Percentiles rank a stretch among this genome's conserved stretches.
Evolutionary conservation across 1,140 invertebrate species (phyloP).

Genomic region (Lysiphlebus fabarum): DNA sequence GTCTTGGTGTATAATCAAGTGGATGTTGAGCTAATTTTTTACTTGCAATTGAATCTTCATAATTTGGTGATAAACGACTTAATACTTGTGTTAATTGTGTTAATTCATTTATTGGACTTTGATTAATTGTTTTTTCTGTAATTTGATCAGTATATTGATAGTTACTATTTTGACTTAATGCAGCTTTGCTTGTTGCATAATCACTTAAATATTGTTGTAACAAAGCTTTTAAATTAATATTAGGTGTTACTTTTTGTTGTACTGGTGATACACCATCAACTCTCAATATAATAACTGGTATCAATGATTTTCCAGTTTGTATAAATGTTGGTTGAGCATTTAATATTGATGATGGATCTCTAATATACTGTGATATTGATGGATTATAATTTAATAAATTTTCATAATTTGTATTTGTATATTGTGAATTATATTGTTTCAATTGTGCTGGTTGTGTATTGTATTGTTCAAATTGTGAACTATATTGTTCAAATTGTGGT

Average conservation of each 20-base stretch:
- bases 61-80: conserved; percentile 29
- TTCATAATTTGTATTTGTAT: conserved; percentile 29
- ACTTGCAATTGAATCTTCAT: conserved; percentile 6
- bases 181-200: conserved; percentile 37
- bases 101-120: conserved; percentile 38
- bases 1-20: conserved; percentile 18
- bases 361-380: conserved; percentile 52
- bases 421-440: conserved; percentile 27
- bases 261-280: conserved; percentile 47
- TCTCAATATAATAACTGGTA: conserved; percentile 51
- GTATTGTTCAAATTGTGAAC: conserved; percentile 6
- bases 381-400: conserved; percentile 50
- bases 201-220: conserved; percentile 49
- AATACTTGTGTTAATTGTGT: conserved; percentile 40
- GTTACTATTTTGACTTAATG: conserved; percentile 32
- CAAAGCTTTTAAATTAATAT: conserved; percentile 49
- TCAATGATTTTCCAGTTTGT: conserved; percentile 47
- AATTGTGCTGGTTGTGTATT: conserved; percentile 9
- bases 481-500: conserved; percentile 4
- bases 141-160: conserved; percentile 32
- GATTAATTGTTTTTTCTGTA: conserved; percentile 14
- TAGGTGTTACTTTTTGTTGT: conserved; percentile 32
- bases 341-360: conserved; percentile 49
- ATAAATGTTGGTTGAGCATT: conserved; percentile 52
- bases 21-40: conserved; percentile 12